These are phyloP conservation scores for Helicoverpa armigera DNA, from an alignment of 1,140 invertebrate species.

Conservation along the genomic window DNA sequence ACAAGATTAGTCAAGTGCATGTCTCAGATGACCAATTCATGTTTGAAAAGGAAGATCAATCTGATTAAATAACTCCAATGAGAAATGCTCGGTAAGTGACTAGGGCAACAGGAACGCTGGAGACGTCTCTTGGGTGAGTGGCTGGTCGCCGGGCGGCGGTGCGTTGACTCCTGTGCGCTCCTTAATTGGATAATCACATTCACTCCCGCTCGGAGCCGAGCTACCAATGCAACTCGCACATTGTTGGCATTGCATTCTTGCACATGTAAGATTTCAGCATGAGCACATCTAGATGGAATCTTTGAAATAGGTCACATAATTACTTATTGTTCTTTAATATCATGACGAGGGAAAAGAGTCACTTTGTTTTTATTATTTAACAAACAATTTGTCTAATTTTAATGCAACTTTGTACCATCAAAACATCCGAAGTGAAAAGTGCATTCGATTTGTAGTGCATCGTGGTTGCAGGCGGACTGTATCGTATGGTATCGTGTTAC, in stretches of 20 bases:
- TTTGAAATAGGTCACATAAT: not conserved
- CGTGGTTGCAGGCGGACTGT: not conserved
- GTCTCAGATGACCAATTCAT: conserved; percentile 15
- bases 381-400: too few relatives aligned
- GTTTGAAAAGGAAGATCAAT: conserved; percentile 28
- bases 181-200: conserved; percentile 70
- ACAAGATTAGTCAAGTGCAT: not conserved
- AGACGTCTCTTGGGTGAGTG: conserved; percentile 7
- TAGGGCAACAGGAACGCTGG: conserved; percentile 12
- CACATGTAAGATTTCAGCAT: conserved; percentile 23
- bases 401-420: too few relatives aligned
- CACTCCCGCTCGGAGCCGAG: conserved; percentile 35
- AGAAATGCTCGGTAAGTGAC: conserved; percentile 5
- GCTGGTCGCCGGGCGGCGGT: conserved; percentile 35
- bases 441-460: not conserved
- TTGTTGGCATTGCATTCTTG: conserved; percentile 19
- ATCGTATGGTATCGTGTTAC: conserved; percentile 35
- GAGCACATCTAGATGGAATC: not conserved
- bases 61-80: conserved; percentile 19
- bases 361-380: too few relatives aligned
- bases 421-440: too few relatives aligned
- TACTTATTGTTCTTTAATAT: not conserved
- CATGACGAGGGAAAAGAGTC: too few relatives aligned
- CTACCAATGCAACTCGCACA: conserved; percentile 37
- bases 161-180: conserved; percentile 63